Conservation (phyloP, 2,113 vertebrate genomes). For the Vulpes lagopus region DNA sequence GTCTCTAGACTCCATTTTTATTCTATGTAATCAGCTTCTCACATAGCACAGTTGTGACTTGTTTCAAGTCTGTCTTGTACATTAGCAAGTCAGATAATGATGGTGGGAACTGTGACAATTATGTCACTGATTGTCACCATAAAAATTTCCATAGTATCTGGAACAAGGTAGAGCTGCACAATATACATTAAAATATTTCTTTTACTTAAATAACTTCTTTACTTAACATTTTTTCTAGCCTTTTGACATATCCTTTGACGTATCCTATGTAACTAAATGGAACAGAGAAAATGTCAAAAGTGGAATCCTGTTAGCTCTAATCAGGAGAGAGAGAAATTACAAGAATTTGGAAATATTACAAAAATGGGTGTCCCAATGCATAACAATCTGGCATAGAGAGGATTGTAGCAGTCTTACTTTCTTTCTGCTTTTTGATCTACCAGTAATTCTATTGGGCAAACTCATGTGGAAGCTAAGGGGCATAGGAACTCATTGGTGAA, state of each 20-base stretch:
- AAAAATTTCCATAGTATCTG: background rate
- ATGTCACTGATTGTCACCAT: background rate
- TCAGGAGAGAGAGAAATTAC: background rate
- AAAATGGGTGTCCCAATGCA: background rate
- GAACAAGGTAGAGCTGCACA: background rate
- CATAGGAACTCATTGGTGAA: background rate
- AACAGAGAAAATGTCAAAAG: background rate
- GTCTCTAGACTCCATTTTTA: background rate
- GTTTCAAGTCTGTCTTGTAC: background rate
- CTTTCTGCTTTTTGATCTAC: background rate
- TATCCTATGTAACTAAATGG: background rate
- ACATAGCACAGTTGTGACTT: background rate
- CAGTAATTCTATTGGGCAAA: background rate
- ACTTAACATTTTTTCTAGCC: background rate
- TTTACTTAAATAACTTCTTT: background rate
- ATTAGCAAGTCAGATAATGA: background rate
- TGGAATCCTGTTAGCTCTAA: background rate
- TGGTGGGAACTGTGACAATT: background rate
- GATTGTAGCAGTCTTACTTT: background rate
- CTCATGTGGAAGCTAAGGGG: background rate
- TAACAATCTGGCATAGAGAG: rapidly evolving
- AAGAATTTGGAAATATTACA: background rate
- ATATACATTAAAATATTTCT: background rate
- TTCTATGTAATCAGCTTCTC: background rate
- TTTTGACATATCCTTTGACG: background rate